Percentiles rank a stretch among this genome's conserved stretches.
Conservation (phyloP, 2,113 vertebrate species). For the Galbula dea region DNA sequence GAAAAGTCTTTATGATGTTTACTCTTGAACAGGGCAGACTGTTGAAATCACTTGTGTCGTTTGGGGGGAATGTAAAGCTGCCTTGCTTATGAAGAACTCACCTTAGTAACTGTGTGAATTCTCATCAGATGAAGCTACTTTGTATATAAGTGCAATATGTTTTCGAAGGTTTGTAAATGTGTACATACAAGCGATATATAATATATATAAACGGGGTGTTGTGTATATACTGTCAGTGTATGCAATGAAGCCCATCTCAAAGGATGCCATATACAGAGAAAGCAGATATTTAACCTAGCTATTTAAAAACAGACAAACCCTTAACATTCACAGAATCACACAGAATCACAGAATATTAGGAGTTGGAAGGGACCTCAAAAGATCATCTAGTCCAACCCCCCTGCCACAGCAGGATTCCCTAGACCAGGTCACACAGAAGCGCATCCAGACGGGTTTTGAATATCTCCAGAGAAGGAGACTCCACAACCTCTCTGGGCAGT, state of each 20-base stretch:
- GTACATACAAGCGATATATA: conserved; percentile 74
- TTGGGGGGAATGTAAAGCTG: conserved; percentile 27
- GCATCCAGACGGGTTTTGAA: too few species aligned
- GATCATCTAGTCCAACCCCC: too few species aligned
- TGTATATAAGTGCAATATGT: conserved; percentile 79
- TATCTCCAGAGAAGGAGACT: too few species aligned
- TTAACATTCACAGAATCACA: neutral
- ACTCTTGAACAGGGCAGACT: conserved; percentile 41
- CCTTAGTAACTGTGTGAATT: conserved; percentile 47
- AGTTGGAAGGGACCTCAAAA: too few species aligned
- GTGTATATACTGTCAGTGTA: conserved; percentile 57
- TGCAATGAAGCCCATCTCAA: conserved; percentile 34
- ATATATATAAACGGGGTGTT: conserved; percentile 66
- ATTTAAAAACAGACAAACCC: conserved; percentile 39
- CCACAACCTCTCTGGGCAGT: too few species aligned
- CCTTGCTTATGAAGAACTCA: conserved; percentile 70
- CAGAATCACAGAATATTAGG: too few species aligned
- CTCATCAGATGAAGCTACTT: conserved; percentile 58
- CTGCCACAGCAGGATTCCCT: too few species aligned
- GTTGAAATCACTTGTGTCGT: conserved; percentile 18
- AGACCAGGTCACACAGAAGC: too few species aligned
- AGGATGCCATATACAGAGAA: conserved; percentile 28
- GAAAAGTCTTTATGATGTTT: conserved; percentile 47
- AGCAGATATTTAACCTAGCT: conserved; percentile 33
- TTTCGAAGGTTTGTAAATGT: conserved; percentile 79